Conservation (phyloP, 1,140 invertebrate species). For the Conus betulinus region DNA sequence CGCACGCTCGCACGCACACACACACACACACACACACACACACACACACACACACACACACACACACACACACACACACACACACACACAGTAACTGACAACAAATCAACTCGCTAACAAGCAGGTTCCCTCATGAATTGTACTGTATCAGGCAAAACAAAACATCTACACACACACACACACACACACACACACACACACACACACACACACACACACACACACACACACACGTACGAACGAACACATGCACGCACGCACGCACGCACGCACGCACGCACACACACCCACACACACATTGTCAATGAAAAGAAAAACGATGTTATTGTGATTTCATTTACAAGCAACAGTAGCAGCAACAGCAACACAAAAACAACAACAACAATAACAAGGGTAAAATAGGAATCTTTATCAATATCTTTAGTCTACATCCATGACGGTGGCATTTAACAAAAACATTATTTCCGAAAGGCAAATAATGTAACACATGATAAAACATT, state of each 20-base stretch:
- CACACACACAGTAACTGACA: no score
- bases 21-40: no score
- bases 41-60: no score
- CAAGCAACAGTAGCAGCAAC: no score
- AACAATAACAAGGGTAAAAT: not conserved
- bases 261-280: not conserved
- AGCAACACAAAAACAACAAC: no score
- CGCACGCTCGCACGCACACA: no score
- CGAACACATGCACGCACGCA: not conserved
- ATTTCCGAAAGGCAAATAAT: not conserved
- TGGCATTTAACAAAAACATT: not conserved
- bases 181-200: no score
- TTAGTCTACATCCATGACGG: not conserved
- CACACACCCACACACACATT: not conserved
- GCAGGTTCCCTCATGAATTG: no score
- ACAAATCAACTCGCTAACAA: no score
- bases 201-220: not conserved
- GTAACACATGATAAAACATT: not conserved
- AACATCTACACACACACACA: no score
- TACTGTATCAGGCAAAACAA: no score
- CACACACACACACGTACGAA: not conserved
- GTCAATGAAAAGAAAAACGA: not conserved
- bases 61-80: no score
- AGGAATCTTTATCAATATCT: not conserved
- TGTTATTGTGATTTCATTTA: not conserved